phyloP scores from a whole-genome alignment of 1,140 invertebrate genomes.

The Drosophila bocqueti region DNA sequence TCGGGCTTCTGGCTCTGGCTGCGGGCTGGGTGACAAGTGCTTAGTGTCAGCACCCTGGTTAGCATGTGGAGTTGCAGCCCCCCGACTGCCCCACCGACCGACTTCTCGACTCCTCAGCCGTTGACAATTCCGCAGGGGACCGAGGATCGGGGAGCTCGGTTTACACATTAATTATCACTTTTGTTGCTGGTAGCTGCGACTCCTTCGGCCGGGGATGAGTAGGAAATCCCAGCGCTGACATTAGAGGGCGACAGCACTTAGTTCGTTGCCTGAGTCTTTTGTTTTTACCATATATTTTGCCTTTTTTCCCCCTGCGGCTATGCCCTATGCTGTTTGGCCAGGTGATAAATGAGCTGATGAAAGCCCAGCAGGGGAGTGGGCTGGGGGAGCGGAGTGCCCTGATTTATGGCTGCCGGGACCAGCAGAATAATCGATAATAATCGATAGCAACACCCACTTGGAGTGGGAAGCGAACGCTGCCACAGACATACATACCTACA shows the following conservation, averaged over 20 bases:
- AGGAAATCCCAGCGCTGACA: slow-evolving; percentile 50
- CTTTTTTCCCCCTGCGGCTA: slow-evolving; percentile 1
- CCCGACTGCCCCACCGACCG: neutral
- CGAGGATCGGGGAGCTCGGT: slow-evolving; percentile 48
- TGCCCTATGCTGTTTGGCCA: slow-evolving; percentile 46
- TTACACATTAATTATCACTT: slow-evolving; percentile 84
- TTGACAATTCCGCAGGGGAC: slow-evolving; percentile 67
- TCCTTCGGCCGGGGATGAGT: slow-evolving; percentile 10
- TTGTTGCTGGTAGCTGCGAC: slow-evolving; percentile 59
- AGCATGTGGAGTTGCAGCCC: slow-evolving; percentile 62
- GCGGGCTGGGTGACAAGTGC: slow-evolving; percentile 76
- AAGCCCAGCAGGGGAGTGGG: slow-evolving; percentile 39
- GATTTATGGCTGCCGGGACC: slow-evolving; percentile 68
- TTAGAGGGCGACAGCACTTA: slow-evolving; percentile 67
- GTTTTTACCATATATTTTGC: slow-evolving; percentile 37
- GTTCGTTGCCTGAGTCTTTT: slow-evolving; percentile 74
- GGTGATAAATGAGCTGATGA: slow-evolving; percentile 80
- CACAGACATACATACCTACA: slow-evolving; percentile 13
- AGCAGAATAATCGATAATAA: slow-evolving; percentile 79
- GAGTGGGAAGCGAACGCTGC: slow-evolving; percentile 42
- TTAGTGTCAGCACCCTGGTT: slow-evolving; percentile 80
- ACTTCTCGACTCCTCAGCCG: slow-evolving; percentile 21
- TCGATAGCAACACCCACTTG: slow-evolving; percentile 76
- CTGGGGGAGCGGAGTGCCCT: slow-evolving; percentile 12
- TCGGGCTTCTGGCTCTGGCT: slow-evolving; percentile 38